Evolutionary conservation across 1,140 invertebrate genomes (phyloP), one percentile per base, ranked within the genome.

Genomic region (Bombus confusus): DNA sequence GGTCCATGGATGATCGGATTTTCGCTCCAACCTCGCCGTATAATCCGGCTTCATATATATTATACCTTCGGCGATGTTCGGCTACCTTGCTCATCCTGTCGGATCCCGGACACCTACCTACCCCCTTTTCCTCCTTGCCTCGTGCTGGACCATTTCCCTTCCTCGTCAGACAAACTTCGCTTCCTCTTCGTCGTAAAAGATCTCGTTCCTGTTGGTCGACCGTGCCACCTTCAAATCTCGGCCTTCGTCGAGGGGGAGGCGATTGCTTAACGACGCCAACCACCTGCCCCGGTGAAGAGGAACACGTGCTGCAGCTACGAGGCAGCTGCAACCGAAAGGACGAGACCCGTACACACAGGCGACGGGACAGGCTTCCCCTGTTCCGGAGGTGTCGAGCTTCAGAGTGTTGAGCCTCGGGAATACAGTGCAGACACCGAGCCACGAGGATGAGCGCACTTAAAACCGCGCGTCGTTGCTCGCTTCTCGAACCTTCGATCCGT

Each of bases 281-380:
- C 94, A 94, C 93, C 94, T 94, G 94, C 93, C 92, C 86, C 76
- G 59, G 59, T 87, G 83, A 88, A 90, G 90, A 87, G 82, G 82
- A 94, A 93, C 94, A 93, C 94, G 94, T 94, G 93, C 93, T 92
- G 92, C 87, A 74, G 86, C 86, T 88, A 88, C 80, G 90, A 88
- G 88, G 89, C 93, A 93, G 93, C 93, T 94, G 94, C 93, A 91
- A 85, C 81, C 71, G 80, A 85, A 80, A 83, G 69, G 73, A 90
- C 74, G 85, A 87, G 62, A 68, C 59, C 13, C 64, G 83, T 90
- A 87, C 41, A 37, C 43, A 37, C 43, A 79, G 28, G 82, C 37
- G 43, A n/a, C 73, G 78, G 74, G 57, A 89, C 71, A 84, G 62
- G 78, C 68, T 84, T 84, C 75, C 80, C 81, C 85, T 80, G 79